Evolutionary conservation across 2,113 vertebrate genomes (phyloP).

Genomic region (Pedionomus torquatus): DNA sequence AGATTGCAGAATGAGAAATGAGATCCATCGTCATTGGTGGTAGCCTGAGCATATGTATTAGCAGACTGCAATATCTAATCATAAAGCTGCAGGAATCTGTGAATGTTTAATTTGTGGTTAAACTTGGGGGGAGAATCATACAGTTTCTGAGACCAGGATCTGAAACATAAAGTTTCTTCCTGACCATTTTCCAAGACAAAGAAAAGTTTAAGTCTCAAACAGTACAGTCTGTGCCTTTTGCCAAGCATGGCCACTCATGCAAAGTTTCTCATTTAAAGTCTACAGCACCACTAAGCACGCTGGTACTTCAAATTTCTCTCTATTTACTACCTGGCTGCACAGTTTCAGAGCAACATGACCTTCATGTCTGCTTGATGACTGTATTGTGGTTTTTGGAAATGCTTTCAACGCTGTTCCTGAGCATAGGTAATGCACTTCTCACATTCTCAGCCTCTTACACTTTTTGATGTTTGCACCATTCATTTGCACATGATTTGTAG

Average conservation of each 20-base stretch:
- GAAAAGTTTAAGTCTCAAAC: neutral
- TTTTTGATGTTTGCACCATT: neutral
- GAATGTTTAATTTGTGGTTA: neutral
- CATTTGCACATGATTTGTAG: neutral
- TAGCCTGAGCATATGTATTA: neutral
- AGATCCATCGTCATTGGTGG: accelerated
- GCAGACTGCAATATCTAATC: neutral
- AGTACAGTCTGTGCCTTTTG: neutral
- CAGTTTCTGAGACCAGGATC: neutral
- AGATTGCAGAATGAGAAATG: too few species aligned
- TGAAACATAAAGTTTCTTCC: neutral
- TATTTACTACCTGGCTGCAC: neutral
- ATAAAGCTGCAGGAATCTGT: neutral
- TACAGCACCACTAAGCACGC: neutral
- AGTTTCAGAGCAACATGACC: neutral
- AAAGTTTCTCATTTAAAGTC: neutral
- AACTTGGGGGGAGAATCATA: neutral
- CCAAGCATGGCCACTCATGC: neutral
- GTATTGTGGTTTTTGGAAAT: neutral
- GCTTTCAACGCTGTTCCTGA: neutral
- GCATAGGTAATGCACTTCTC: neutral
- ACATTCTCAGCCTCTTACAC: neutral
- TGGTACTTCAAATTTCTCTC: neutral
- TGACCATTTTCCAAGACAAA: neutral
- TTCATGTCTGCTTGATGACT: neutral